Evolutionary conservation across 2,113 vertebrate genomes (phyloP), one percentile per base, ranked within the genome.

Genomic region (Gracilinanus agilis): DNA sequence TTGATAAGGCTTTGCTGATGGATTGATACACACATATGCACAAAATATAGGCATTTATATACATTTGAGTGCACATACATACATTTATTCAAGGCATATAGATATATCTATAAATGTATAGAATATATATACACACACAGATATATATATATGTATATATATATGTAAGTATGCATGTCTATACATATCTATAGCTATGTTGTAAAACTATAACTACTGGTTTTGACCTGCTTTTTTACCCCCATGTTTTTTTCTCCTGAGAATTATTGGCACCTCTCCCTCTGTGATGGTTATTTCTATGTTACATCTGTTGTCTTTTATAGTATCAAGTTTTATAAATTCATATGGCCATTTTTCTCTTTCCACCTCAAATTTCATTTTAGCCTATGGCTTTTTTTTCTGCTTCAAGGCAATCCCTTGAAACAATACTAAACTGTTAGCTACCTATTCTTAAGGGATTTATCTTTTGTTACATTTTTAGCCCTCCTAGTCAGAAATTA

Each of bases 301-400:
- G 53, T 90, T 55, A 88, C 3, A 54, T 83, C 25, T 91, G 34
- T 89, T 94, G 55, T 95, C 49, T 55, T 96, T 96, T 54, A 8
- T 9, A 34, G 34, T 9, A 53, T 83, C n/a, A 19, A 94, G 24
- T 13, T n/a, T 93, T 92, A 54, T 29, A 91, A 53, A 24, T 53
- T 11, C 67, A 90, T 90, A 55, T 54, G 56, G 40, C 10, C 23
- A n/a, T 92, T 93, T 58, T 67, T 54, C 44, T 95, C 24, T 40
- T 56, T 88, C 92, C 9, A 58, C 44, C 91, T 93, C 90, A 90
- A 53, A 3, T 29, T 90, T 55, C 49, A 92, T 16, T 88, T 53
- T 53, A 95, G 56, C 29, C 55, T 23, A 29, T 55, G 27, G 40
- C 3, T 54, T 89, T 94, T 95, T n/a, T 93, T n/a, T 92, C 24